These are phyloP conservation scores for Cephus pulcher DNA, from an alignment of 2,888 invertebrate genomes.

Conservation along the genomic window DNA sequence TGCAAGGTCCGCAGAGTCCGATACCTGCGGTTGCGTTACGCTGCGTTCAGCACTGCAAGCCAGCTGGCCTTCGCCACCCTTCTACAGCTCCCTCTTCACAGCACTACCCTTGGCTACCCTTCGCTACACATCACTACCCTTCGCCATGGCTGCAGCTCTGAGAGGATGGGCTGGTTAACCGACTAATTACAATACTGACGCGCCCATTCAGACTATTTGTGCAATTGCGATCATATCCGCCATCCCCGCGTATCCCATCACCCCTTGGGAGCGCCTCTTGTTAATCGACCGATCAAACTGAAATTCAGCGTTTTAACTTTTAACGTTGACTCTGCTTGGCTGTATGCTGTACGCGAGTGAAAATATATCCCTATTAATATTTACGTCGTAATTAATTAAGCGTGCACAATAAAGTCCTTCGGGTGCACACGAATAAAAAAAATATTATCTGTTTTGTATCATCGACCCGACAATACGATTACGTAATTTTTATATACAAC, in stretches of 20 bases:
- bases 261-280: conserved; percentile 15
- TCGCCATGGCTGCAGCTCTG: conserved; percentile 1
- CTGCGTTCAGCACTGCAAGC: conserved; percentile 52
- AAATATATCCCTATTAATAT: too few relatives aligned
- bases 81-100: conserved; percentile 18
- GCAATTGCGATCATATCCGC: conserved; percentile 55
- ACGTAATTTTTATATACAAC: conserved; percentile 35
- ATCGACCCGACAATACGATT: too few relatives aligned
- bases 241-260: conserved; percentile 16
- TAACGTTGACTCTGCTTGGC: too few relatives aligned
- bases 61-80: conserved; percentile 23
- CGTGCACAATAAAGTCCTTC: too few relatives aligned
- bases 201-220: conserved; percentile 52
- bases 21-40: conserved; percentile 55
- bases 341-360: too few relatives aligned
- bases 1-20: conserved; percentile 59
- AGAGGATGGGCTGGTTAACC: conserved; percentile 51
- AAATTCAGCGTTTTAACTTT: conserved; percentile 27
- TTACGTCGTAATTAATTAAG: too few relatives aligned
- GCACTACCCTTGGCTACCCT: conserved; percentile 17
- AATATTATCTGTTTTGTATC: too few relatives aligned
- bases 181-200: conserved; percentile 62
- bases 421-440: too few relatives aligned
- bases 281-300: conserved; percentile 37
- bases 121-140: conserved; percentile 4